Percentiles rank a stretch among this genome's conserved stretches.
Evolutionary conservation across 2,797 vertebrate species (phyloP).

Genomic region (Myotis findleyi): DNA sequence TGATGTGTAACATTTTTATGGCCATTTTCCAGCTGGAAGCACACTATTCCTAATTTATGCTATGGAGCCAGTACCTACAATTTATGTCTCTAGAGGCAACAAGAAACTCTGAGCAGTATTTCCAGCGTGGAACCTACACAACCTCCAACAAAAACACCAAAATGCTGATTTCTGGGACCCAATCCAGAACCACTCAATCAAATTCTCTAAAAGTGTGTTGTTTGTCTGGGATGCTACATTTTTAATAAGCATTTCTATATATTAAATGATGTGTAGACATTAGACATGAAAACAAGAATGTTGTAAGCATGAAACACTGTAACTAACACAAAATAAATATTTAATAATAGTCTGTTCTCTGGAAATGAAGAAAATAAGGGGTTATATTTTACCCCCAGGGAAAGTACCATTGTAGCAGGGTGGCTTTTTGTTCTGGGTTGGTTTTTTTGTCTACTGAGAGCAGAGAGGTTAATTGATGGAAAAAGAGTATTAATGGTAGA

Average conservation of each 20-base stretch:
- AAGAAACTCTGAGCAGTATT: constrained; percentile 33
- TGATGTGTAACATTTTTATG: not conserved
- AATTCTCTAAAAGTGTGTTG: constrained; percentile 24
- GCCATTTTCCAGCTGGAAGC: constrained; percentile 11
- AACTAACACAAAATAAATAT: constrained; percentile 26
- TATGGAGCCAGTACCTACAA: not conserved
- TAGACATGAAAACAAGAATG: constrained; percentile 25
- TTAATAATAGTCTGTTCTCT: constrained; percentile 17
- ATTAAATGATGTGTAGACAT: not conserved
- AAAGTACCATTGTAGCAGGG: not conserved
- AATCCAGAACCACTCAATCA: constrained; percentile 42
- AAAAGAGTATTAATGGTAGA: not conserved
- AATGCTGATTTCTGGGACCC: not conserved
- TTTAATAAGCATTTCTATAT: constrained; percentile 18
- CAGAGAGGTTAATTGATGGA: not conserved
- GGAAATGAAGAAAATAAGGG: not conserved
- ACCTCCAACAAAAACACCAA: constrained; percentile 27
- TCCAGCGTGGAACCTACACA: not conserved
- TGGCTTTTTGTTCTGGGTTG: not conserved
- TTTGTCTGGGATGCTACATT: not conserved
- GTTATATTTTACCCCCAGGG: constrained; percentile 41
- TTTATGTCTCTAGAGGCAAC: not conserved
- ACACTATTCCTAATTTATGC: not conserved
- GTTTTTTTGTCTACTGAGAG: constrained; percentile 25
- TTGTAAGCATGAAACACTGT: constrained; percentile 49